Percentiles rank a stretch among this genome's conserved stretches.
phyloP scores from a whole-genome alignment of 1,140 invertebrate genomes.

The Diabrotica undecimpunctata region DNA sequence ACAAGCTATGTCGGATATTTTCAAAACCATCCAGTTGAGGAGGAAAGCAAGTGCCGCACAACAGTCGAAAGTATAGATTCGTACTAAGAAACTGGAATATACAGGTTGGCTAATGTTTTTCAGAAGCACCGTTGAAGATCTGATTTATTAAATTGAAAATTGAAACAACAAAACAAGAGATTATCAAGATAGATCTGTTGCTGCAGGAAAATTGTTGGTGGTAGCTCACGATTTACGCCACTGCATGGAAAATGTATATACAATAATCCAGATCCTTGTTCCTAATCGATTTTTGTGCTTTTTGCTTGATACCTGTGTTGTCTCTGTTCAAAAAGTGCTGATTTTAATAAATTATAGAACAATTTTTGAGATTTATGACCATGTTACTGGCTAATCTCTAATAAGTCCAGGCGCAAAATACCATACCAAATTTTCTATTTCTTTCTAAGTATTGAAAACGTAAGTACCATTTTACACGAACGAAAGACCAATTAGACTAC shows the following conservation, averaged over 20 bases:
- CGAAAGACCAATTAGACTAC: too few relatives aligned
- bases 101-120: background rate
- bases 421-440: too few relatives aligned
- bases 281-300: background rate
- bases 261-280: background rate
- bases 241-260: too few relatives aligned
- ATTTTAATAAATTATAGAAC: too few relatives aligned
- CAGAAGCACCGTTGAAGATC: background rate
- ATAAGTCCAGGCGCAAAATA: too few relatives aligned
- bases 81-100: background rate
- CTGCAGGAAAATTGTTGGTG: background rate
- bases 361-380: too few relatives aligned
- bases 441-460: too few relatives aligned
- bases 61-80: conserved; percentile 5
- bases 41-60: conserved; percentile 14
- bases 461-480: too few relatives aligned
- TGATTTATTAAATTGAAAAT: background rate
- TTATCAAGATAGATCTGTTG: background rate
- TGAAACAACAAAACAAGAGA: background rate
- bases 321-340: too few relatives aligned
- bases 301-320: background rate
- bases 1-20: conserved; percentile 28
- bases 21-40: conserved; percentile 24
- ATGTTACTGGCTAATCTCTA: too few relatives aligned
- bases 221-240: background rate